phyloP scores from a whole-genome alignment of 2,113 vertebrate genomes.

The Actinemys pallida region DNA sequence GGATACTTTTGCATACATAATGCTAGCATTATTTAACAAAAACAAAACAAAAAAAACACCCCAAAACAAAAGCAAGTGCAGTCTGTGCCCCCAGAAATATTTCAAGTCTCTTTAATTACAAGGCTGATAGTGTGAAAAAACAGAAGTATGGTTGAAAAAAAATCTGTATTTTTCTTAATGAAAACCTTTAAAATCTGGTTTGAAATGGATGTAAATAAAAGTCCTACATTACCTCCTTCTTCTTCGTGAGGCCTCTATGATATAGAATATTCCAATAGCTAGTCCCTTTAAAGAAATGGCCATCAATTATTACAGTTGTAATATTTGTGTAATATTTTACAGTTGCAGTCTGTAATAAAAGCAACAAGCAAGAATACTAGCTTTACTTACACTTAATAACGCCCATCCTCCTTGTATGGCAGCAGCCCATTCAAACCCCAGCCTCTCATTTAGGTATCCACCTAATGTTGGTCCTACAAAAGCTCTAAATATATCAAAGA shows the following conservation, averaged over 20 bases:
- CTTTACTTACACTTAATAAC: conserved; percentile 86
- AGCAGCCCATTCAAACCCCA: conserved; percentile 92
- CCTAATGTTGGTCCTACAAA: conserved; percentile 91
- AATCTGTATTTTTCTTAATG: background rate
- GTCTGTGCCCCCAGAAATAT: background rate
- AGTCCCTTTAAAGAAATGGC: conserved; percentile 75
- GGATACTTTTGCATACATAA: background rate
- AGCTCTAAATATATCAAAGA: conserved; percentile 77
- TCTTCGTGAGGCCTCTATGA: conserved; percentile 61
- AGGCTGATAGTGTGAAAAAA: background rate
- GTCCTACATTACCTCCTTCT: conserved; percentile 73
- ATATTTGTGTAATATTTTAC: background rate
- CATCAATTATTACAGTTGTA: conserved; percentile 31
- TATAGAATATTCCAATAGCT: conserved; percentile 75
- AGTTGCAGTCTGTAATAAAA: background rate
- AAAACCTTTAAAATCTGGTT: background rate
- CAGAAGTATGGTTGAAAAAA: background rate
- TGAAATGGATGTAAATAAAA: background rate
- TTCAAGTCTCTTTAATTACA: background rate
- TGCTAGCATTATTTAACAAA: background rate
- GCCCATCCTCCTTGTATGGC: conserved; percentile 84
- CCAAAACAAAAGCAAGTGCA: background rate
- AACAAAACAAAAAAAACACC: background rate
- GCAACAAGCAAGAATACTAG: background rate
- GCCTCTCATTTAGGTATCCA: conserved; percentile 87